A percentile compares a stretch with the other conserved stretches of the same genome.
Evolutionary conservation across 2,113 vertebrate species (phyloP).

Genomic region (Clarias macrocephalus): DNA sequence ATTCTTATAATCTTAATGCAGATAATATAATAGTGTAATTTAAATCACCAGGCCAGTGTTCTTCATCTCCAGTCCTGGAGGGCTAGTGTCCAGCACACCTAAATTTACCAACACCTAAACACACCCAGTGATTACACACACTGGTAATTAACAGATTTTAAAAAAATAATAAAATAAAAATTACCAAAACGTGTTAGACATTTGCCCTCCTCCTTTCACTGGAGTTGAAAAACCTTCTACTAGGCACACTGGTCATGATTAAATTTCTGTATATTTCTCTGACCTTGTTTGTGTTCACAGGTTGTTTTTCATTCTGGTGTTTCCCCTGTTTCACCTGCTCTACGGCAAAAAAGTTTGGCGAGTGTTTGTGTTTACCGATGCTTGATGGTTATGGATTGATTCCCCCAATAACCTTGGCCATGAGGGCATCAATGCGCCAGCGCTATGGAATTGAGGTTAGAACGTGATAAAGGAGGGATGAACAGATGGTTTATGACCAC

Average conservation of each 20-base stretch:
- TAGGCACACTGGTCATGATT: not conserved
- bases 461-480: not conserved
- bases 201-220: too few species aligned
- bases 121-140: too few species aligned
- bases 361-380: conserved; percentile 72
- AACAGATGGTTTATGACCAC: not conserved
- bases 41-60: too few species aligned
- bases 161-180: too few species aligned
- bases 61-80: too few species aligned
- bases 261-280: not conserved
- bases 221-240: too few species aligned
- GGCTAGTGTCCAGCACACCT: too few species aligned
- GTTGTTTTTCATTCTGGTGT: conserved; percentile 74
- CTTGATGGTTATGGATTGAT: conserved; percentile 63
- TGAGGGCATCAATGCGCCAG: conserved; percentile 61
- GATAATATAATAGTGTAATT: not conserved
- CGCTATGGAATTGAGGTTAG: conserved; percentile 65
- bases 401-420: conserved; percentile 60
- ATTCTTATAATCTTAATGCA: not conserved
- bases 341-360: conserved; percentile 60
- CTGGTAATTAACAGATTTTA: too few species aligned
- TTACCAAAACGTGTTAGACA: too few species aligned
- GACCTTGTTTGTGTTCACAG: conserved; percentile 42
- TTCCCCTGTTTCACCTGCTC: conserved; percentile 69
- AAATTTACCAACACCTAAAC: too few species aligned